Evolutionary conservation across 2,888 invertebrate species (phyloP), one percentile per base, ranked within the genome.

Genomic region (Euspilapteryx auroguttella): DNA sequence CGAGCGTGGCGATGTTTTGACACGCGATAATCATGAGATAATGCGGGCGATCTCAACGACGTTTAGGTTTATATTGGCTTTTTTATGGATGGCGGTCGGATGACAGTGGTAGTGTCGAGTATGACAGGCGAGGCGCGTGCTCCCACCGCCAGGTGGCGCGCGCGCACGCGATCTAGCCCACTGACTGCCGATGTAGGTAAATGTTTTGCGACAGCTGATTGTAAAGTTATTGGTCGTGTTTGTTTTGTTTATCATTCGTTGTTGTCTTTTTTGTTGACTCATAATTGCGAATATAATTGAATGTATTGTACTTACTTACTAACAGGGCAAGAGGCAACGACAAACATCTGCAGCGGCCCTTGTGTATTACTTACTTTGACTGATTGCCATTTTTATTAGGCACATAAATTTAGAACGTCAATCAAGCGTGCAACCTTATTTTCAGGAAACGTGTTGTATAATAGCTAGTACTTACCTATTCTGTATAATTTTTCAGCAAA

Each of bases 1-100:
- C 69, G 68, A 71, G 73, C 66, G 71, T 73, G 75, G 69, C 66
- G 69, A 76, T 77, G 76, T 77, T 77, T 76, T 77, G 76, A 77
- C 77, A 76, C 75, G 73, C 73, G 77, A 77, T 76, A 76, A 76
- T 76, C 73, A 71, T 64, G 59, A 73, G 76, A 73, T 77, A 77
- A 77, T 76, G 63, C 73, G 64, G 54, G 54, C 71, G 69, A 73
- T 75, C 73, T 71, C 64, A 47, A 47, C 52, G 58, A 58, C 69
- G 57, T 65, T 75, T 73, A 71, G 69, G 71, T 68, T 73, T 65
- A 73, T 68, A 69, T 69, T 73, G 57, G 65, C 65, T 71, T 73
- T 34, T 73, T 68, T 69, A 65, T 63, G 56, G 56, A 48, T 41
- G 42, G 47, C 12, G 47, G 51, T 47, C 53, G 47, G 50, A 52